These are phyloP conservation scores for Pantala flavescens DNA, from an alignment of 1,140 invertebrate species.

Conservation along the genomic window DNA sequence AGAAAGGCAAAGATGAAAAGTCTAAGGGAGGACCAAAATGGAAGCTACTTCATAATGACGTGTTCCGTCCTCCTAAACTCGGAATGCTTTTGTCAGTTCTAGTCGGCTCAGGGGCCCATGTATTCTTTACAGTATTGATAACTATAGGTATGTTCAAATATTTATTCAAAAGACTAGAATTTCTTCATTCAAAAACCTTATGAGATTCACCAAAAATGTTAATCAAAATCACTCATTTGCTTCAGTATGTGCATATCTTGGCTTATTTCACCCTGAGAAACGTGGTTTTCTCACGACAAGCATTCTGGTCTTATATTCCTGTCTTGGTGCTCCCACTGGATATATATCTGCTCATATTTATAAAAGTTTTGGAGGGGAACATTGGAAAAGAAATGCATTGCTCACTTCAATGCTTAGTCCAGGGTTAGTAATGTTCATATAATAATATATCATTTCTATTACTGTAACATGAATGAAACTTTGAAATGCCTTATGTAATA, in stretches of 20 bases:
- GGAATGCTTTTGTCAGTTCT: slow-evolving; percentile 94
- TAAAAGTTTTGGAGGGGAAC: slow-evolving; percentile 95
- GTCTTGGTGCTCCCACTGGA: slow-evolving; percentile 89
- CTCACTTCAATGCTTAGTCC: slow-evolving; percentile 92
- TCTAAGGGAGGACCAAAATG: slow-evolving; percentile 98
- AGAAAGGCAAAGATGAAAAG: slow-evolving; percentile 56
- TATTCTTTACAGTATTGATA: slow-evolving; percentile 56
- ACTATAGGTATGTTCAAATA: slow-evolving; percentile 43
- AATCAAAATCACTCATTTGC: too few species aligned
- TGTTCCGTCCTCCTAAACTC: slow-evolving; percentile 89
- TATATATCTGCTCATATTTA: slow-evolving; percentile 94
- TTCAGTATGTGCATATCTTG: slow-evolving; percentile 88
- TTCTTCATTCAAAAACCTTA: too few species aligned
- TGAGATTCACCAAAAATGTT: too few species aligned
- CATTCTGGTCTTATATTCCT: slow-evolving; percentile 87
- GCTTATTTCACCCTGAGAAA: slow-evolving; percentile 96
- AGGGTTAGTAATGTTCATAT: too few species aligned
- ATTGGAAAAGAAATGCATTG: slow-evolving; percentile 97
- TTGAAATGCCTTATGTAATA: too few species aligned
- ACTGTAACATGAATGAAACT: too few species aligned
- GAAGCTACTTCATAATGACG: slow-evolving; percentile 95
- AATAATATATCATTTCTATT: too few species aligned
- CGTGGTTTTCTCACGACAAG: slow-evolving; percentile 97
- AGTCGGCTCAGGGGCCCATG: slow-evolving; percentile 89
- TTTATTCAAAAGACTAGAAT: too few species aligned